phyloP scores from a whole-genome alignment of 2,888 invertebrate species.

The Nysson spinosus region DNA sequence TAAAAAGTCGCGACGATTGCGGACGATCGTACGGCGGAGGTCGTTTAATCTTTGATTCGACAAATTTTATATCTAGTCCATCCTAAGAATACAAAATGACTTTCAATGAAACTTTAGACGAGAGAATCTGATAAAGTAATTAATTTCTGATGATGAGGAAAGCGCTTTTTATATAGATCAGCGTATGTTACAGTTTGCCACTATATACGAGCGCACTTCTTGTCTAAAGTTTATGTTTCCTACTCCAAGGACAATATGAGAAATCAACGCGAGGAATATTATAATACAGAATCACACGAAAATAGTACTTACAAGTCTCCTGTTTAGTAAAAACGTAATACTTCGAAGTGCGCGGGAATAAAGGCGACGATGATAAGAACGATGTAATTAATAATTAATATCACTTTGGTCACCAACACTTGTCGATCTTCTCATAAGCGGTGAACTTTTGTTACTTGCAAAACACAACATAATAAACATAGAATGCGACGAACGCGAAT shows the following conservation, averaged over 20 bases:
- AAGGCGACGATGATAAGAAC: conserved; percentile 19
- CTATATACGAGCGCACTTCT: too few relatives aligned
- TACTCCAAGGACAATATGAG: too few relatives aligned
- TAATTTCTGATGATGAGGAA: background rate
- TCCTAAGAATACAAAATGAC: background rate
- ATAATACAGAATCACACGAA: too few relatives aligned
- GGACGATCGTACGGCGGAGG: background rate
- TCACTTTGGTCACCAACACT: conserved; percentile 39
- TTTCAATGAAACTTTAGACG: background rate
- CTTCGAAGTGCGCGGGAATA: conserved; percentile 26
- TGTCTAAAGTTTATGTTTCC: too few relatives aligned
- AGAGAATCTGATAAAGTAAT: background rate
- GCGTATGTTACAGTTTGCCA: background rate
- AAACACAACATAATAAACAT: conserved; percentile 34
- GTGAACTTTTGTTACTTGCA: conserved; percentile 26
- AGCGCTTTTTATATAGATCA: too few relatives aligned
- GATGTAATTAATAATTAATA: conserved; percentile 22
- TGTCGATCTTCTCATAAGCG: conserved; percentile 15
- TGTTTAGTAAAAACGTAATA: conserved; percentile 7
- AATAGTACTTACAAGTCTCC: background rate
- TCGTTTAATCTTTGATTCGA: background rate
- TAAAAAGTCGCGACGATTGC: background rate
- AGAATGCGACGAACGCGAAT: conserved; percentile 13
- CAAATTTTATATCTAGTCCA: background rate
- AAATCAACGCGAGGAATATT: too few relatives aligned